Base-by-base conservation (phyloP, 2,888 invertebrate species). In the Digitonthophagus gazella region DNA sequence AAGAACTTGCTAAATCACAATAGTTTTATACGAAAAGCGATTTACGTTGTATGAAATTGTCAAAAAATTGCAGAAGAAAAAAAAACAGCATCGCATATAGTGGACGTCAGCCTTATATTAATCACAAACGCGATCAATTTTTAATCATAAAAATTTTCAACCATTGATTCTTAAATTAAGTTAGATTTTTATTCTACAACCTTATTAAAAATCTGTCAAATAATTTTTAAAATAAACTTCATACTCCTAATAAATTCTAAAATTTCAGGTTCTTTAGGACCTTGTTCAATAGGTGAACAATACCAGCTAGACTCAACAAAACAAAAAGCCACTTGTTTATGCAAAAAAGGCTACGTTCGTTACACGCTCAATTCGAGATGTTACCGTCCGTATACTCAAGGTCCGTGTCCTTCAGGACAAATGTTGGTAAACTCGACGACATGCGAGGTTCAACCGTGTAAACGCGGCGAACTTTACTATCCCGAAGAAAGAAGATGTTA, bases 301-400 rank as follows among this genome's bases (percentile, higher is more conserved):
- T 94, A 90, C 78, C 84, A 87, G 11, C 83, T 91, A 66, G 82
- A 84, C 20, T 79, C 82, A 5, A 76, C 75, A 65, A 69, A 73
- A 58, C 82, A 85, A 58, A 81, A 82, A 0, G 91, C 90, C 0
- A 83, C 85, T 72, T 93, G 93, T 74, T 82, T 83, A 58, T 93
- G 93, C 80, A 92, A 92, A 83, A 84, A 87, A 0, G 89, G 88
- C 74, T 89, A 93, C 78, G 85, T 87, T 0, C 83, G 85, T 0
- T 89, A 89, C 84, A 73, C 85, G 79, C n/a, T 77, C 4, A 70
- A 73, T 63, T 89, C 90, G 0, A 83, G 87, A 0, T 95, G 95
- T 80, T 93, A 94, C 81, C 84, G 93, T 14, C 86, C 91, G 0
- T 92, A 91, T 78, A 94, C 95, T 0, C 86, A 90, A 72, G 95